Percentiles rank a stretch among this genome's conserved stretches.
Conservation (phyloP, 2,797 vertebrate genomes). For the Darevskia mixta region DNA sequence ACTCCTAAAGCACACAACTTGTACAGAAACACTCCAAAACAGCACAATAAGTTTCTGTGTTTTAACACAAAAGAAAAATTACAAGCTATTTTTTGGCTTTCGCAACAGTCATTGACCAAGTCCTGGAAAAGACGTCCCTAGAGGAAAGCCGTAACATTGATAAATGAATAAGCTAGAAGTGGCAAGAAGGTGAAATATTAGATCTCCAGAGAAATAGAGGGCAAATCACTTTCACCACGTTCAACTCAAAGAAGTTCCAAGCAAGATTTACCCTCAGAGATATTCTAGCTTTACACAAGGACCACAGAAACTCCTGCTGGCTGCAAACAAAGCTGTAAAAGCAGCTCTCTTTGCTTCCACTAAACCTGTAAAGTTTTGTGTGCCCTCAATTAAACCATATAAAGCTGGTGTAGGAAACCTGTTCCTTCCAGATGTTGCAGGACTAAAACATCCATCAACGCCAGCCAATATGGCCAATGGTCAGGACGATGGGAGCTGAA, state of each 20-base stretch:
- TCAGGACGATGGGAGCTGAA: not conserved
- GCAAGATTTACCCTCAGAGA: not conserved
- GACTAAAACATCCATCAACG: not conserved
- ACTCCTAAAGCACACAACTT: slow-evolving; percentile 21
- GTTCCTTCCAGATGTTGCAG: not conserved
- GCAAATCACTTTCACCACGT: slow-evolving; percentile 16
- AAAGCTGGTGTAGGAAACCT: not conserved
- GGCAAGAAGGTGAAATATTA: slow-evolving; percentile 47
- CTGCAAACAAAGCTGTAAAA: not conserved
- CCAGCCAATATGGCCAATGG: not conserved
- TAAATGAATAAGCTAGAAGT: slow-evolving; percentile 35
- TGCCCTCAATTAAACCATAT: not conserved
- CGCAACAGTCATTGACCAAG: slow-evolving; percentile 41
- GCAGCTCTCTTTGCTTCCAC: not conserved
- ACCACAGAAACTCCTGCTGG: slow-evolving; percentile 12
- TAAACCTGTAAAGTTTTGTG: not conserved
- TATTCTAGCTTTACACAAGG: slow-evolving; percentile 10
- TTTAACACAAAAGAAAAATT: slow-evolving; percentile 56
- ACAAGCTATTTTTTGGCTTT: slow-evolving; percentile 29
- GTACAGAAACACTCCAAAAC: slow-evolving; percentile 57
- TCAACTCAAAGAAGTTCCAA: slow-evolving; percentile 37
- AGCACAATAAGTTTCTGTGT: slow-evolving; percentile 20
- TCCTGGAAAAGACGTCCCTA: slow-evolving; percentile 45
- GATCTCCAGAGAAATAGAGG: slow-evolving; percentile 23
- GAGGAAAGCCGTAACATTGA: slow-evolving; percentile 42